A percentile compares a stretch with the other conserved stretches of the same genome.
phyloP scores from a whole-genome alignment of 2,888 invertebrate species.

The Myopa tessellatipennis region DNA sequence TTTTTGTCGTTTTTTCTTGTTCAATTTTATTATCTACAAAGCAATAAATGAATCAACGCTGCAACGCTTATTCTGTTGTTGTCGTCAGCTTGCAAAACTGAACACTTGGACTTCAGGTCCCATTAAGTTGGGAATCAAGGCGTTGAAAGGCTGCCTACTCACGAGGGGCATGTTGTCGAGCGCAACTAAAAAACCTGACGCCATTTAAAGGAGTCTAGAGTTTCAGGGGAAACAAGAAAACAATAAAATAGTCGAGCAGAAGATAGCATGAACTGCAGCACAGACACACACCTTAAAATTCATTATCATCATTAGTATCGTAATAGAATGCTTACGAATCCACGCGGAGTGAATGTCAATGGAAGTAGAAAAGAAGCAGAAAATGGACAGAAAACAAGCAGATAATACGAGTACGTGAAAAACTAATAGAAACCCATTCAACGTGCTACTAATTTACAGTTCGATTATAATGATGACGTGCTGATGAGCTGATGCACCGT shows the following conservation, averaged over 20 bases:
- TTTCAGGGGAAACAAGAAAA: slow-evolving; percentile 30
- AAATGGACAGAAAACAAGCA: neutral
- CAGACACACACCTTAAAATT: neutral
- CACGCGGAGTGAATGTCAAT: neutral
- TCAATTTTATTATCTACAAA: no score
- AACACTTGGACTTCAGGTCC: no score
- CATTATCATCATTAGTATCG: neutral
- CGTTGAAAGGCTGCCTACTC: slow-evolving; percentile 46
- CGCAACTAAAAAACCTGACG: slow-evolving; percentile 2
- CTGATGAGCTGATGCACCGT: no score
- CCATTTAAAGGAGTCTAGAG: slow-evolving; percentile 43
- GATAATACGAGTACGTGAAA: neutral
- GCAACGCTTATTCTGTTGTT: no score
- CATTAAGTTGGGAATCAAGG: neutral
- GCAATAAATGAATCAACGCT: no score
- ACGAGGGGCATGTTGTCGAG: slow-evolving; percentile 43
- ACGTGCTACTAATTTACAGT: no score
- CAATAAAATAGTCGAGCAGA: neutral
- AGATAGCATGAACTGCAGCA: neutral
- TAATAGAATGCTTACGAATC: neutral
- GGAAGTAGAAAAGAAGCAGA: neutral
- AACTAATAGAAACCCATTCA: no score
- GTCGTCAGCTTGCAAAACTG: no score
- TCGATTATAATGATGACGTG: no score
- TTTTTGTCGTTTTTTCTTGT: neutral